These are phyloP conservation scores for Cyphomyrus discorhynchus DNA, from an alignment of 2,113 vertebrate species.

Conservation along the genomic window DNA sequence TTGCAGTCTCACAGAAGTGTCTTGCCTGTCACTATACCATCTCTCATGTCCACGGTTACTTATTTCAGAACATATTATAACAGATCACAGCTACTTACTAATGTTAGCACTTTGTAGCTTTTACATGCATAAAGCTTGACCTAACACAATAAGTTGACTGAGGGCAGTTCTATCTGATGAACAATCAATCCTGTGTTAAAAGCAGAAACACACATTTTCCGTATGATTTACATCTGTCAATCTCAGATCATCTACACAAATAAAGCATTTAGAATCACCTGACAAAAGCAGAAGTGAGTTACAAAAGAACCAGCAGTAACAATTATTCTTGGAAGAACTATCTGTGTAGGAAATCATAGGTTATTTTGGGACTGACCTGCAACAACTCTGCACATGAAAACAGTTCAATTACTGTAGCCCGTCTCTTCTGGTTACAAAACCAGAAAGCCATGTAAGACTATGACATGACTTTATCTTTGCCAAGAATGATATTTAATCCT, in stretches of 20 bases:
- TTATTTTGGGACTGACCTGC: neutral
- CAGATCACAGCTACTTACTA: neutral
- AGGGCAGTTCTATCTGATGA: neutral
- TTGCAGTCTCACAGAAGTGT: neutral
- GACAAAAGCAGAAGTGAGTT: neutral
- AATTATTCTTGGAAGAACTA: neutral
- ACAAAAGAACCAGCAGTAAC: neutral
- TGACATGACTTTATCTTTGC: too few species aligned
- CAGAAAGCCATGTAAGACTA: too few species aligned
- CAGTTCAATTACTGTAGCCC: neutral
- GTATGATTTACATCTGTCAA: neutral
- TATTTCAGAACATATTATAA: neutral
- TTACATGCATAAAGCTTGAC: neutral
- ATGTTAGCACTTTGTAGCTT: neutral
- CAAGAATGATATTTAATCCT: too few species aligned
- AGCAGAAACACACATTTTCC: neutral
- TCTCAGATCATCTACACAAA: neutral
- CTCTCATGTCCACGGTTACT: neutral
- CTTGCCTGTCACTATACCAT: neutral
- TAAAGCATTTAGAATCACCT: neutral
- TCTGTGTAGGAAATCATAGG: neutral
- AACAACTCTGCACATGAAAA: neutral
- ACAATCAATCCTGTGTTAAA: neutral
- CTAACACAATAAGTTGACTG: neutral
- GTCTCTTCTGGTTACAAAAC: too few species aligned